Conservation (phyloP, 1,140 invertebrate species). For the Drosophila kohkoa region DNA sequence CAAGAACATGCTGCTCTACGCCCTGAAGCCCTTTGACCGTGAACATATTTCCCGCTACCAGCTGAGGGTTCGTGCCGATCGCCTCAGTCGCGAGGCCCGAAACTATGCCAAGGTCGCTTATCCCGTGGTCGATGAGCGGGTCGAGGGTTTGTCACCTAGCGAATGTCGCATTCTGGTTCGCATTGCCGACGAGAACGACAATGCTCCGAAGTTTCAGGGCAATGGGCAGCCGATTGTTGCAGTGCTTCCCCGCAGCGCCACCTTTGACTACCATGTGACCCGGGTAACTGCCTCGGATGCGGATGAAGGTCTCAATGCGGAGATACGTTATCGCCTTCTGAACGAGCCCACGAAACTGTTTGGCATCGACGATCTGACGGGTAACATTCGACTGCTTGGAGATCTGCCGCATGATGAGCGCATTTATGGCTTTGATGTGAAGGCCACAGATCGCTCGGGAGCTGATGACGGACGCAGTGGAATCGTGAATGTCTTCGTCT, state of each 20-base stretch:
- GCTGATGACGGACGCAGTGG: slow-evolving; percentile 91
- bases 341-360: slow-evolving; percentile 89
- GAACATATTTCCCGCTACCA: slow-evolving; percentile 89
- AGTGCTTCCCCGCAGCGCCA: slow-evolving; percentile 91
- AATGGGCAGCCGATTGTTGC: slow-evolving; percentile 91
- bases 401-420: slow-evolving; percentile 88
- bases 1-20: slow-evolving; percentile 89
- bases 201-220: slow-evolving; percentile 90
- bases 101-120: slow-evolving; percentile 90
- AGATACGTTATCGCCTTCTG: slow-evolving; percentile 92
- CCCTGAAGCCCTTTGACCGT: slow-evolving; percentile 89
- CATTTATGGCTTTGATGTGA: slow-evolving; percentile 94
- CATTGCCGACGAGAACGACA: slow-evolving; percentile 93
- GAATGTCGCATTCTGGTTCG: slow-evolving; percentile 88
- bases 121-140: slow-evolving; percentile 88
- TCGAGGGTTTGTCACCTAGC: slow-evolving; percentile 87
- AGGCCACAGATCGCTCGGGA: slow-evolving; percentile 92
- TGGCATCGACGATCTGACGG: slow-evolving; percentile 90
- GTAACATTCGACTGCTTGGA: slow-evolving; percentile 89
- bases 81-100: slow-evolving; percentile 77
- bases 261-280: slow-evolving; percentile 92
- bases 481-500: slow-evolving; percentile 93
- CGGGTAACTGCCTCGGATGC: slow-evolving; percentile 90
- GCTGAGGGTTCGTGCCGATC: slow-evolving; percentile 88
- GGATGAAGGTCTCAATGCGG: slow-evolving; percentile 91